A percentile compares a stretch with the other conserved stretches of the same genome.
These are phyloP conservation scores for Drosophila macrothrix DNA, from an alignment of 2,888 invertebrate species.

Conservation along the genomic window DNA sequence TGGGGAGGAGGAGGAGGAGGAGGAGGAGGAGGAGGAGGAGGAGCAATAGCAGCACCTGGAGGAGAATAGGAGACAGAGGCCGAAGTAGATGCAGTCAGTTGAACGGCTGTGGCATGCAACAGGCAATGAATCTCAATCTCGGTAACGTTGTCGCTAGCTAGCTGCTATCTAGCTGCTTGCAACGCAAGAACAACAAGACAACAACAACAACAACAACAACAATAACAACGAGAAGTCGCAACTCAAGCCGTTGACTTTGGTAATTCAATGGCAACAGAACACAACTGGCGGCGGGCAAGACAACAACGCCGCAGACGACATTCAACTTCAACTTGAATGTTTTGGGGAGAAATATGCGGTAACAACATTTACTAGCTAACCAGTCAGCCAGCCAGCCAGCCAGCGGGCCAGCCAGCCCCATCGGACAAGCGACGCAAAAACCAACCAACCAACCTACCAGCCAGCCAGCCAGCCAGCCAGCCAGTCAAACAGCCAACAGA, in stretches of 20 bases:
- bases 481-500: constrained; percentile 22
- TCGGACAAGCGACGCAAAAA: constrained; percentile 34
- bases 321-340: constrained; percentile 72
- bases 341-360: constrained; percentile 74
- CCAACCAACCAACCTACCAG: constrained; percentile 34
- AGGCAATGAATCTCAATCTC: constrained; percentile 80
- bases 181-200: constrained; percentile 13
- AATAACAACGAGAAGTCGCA: constrained; percentile 37
- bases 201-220: constrained; percentile 14
- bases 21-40: neutral
- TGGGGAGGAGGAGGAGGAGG: neutral
- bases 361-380: constrained; percentile 71
- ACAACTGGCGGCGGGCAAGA: constrained; percentile 35
- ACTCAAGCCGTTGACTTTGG: constrained; percentile 74
- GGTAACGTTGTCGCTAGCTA: constrained; percentile 54
- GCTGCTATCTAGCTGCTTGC: constrained; percentile 29
- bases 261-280: constrained; percentile 74
- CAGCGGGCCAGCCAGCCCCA: constrained; percentile 15
- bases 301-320: constrained; percentile 60
- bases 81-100: constrained; percentile 61
- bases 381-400: constrained; percentile 20
- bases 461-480: constrained; percentile 17
- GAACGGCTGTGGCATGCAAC: constrained; percentile 75
- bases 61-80: constrained; percentile 4
- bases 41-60: constrained; percentile 2